Base-by-base conservation (phyloP, 2,113 vertebrate genomes). In the Rissa tridactyla region DNA sequence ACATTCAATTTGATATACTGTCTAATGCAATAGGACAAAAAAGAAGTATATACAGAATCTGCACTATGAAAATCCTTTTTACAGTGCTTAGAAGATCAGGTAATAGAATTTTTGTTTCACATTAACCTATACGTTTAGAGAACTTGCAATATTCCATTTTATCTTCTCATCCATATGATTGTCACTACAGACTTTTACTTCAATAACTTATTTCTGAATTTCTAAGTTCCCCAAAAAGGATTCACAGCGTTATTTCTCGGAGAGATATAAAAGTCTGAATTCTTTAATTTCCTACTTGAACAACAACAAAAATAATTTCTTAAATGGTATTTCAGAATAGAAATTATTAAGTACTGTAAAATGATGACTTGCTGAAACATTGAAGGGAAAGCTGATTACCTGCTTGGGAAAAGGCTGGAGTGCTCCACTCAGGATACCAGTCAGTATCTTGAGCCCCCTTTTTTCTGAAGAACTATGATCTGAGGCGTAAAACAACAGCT, bases 71-170 rank as follows among this genome's bases (percentile, higher is more conserved):
- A 86, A 65, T 42, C 21, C 29, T 90, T 95, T 78, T 58, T 40
- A 51, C 26, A 49, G 44, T 58, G 46, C 25, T 79, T 75, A 75
- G 38, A 64, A 65, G 22, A 90, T 88, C 64, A 90, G 25, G 9
- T 32, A 83, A 82, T 40, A 47, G 15, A 60, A 46, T 65, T 92
- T 92, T 84, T 84, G 64, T 86, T 88, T 78, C 52, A 62, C 21
- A 49, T 71, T 76, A 52, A 73, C 29, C 6, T 82, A 36, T 55
- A 38, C 22, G 71, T 81, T 92, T 54, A 78, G 19, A 65, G 38
- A 90, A 64, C 13, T 81, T 82, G 36, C n/a, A 94, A 19, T 86
- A 81, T 54, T 82, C 52, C 18, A 7, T 65, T 88, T 95, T 91
- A 71, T 83, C 29, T 88, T 71, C 54, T 85, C 60, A 46, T 61